A percentile compares a stretch with the other conserved stretches of the same genome.
Evolutionary conservation across 1,140 invertebrate species (phyloP).

Genomic region (Tribolium castaneum): DNA sequence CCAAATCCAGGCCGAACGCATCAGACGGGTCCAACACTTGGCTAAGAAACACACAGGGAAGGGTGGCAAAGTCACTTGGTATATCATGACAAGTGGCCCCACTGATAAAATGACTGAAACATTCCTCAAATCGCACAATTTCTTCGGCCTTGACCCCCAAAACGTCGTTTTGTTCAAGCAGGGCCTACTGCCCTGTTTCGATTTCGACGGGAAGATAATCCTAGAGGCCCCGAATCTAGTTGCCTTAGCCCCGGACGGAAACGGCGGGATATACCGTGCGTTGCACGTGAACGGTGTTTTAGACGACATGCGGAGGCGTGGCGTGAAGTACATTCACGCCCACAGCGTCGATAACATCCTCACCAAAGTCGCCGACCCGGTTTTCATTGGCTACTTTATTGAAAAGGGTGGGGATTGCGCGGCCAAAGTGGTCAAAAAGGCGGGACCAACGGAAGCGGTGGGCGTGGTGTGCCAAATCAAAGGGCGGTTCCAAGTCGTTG

Average conservation of each 20-base stretch:
- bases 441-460: constrained; percentile 89
- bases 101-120: constrained; percentile 87
- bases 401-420: constrained; percentile 90
- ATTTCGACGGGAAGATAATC: constrained; percentile 94
- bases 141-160: constrained; percentile 87
- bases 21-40: constrained; percentile 81
- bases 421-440: constrained; percentile 95
- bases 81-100: constrained; percentile 98
- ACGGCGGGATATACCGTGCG: constrained; percentile 95
- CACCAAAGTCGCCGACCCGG: constrained; percentile 97
- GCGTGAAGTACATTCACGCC: constrained; percentile 92
- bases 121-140: constrained; percentile 85
- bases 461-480: constrained; percentile 94
- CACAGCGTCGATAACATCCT: constrained; percentile 99
- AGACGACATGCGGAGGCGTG: constrained; percentile 83
- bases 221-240: constrained; percentile 83
- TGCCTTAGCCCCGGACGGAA: constrained; percentile 95
- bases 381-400: constrained; percentile 96
- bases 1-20: constrained; percentile 94
- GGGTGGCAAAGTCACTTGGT: constrained; percentile 83
- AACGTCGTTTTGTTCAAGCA: constrained; percentile 94
- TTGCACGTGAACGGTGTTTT: constrained; percentile 81
- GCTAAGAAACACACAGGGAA: constrained; percentile 77
- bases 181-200: constrained; percentile 92
- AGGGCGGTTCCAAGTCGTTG: constrained; percentile 91